Base-by-base conservation (phyloP, 2,797 vertebrate species). In the Danionella dracula region DNA sequence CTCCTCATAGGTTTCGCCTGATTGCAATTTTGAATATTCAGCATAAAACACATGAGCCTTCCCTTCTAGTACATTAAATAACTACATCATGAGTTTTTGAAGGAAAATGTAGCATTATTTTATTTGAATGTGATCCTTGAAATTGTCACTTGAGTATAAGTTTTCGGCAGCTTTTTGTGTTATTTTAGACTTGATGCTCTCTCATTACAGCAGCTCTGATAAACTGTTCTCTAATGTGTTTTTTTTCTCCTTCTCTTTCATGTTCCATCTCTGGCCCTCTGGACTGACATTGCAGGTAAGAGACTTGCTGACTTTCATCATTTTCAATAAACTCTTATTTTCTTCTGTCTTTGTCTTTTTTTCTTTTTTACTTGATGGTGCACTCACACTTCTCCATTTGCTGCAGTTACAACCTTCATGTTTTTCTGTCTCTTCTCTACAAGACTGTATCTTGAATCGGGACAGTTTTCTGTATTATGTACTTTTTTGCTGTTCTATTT, bases 281-380 rank as follows among this genome's bases (percentile, higher is more conserved):
- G 79, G 72, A 84, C 75, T 40, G 73, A 79, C n/a, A 77, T 53
- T 63, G 83, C 86, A 91, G 90, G 89, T 91, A 91, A 90, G 88
- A 77, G 79, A 77, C 80, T 82, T 77, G 70, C 76, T 79, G 71
- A 71, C 83, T 83, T 84, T 85, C 56, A 82, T 87, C 76, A 79
- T 56, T 73, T 45, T 63, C 77, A 76, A 74, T 79, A 68, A 82
- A 51, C 45, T 11, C 10, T 35, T 46, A 45, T 73, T 41, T 57
- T 11, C 77, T 66, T 60, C 68, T 71, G 56, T 62, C 62, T 71
- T 67, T 16, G 37, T 51, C 64, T 61, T 35, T 67, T 76, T 72
- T 77, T 76, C 70, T 81, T 73, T 58, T 74, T 62, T 57, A 35
- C 35, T 50, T 10, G 45, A 17, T 19, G 16, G 34, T 38, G 23